Evolutionary conservation across 1,140 invertebrate genomes (phyloP).

Genomic region (Cyrtorhinus lividipennis): DNA sequence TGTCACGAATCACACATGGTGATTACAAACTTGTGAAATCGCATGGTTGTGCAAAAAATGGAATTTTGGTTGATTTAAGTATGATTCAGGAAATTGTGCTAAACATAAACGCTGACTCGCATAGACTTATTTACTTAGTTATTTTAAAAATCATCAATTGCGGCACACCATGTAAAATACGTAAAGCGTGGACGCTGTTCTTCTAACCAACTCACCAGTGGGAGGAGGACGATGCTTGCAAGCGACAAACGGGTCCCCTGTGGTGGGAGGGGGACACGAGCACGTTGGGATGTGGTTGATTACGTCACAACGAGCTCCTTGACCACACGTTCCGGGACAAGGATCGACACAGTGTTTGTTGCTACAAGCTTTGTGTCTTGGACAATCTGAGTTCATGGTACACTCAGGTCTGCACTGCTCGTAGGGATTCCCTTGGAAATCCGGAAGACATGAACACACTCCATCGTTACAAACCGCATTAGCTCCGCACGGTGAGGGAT

Average conservation of each 20-base stretch:
- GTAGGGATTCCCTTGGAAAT: conserved; percentile 58
- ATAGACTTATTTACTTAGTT: neutral
- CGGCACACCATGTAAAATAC: too few relatives aligned
- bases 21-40: too few relatives aligned
- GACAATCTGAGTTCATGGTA: conserved; percentile 67
- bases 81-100: neutral
- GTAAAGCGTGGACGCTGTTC: too few relatives aligned
- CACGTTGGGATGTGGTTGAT: conserved; percentile 54
- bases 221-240: conserved; percentile 34
- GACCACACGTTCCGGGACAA: conserved; percentile 62
- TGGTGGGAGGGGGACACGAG: conserved; percentile 46
- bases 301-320: conserved; percentile 56
- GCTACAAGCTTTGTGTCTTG: conserved; percentile 57
- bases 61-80: too few relatives aligned
- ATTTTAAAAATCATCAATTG: neutral
- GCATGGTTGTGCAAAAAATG: too few relatives aligned
- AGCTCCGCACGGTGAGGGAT: conserved; percentile 61
- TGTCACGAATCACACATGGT: too few relatives aligned
- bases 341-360: conserved; percentile 62
- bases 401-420: conserved; percentile 60
- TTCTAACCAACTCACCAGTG: too few relatives aligned
- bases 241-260: conserved; percentile 61
- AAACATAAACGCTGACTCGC: neutral
- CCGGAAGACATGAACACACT: conserved; percentile 55
- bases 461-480: conserved; percentile 55